Conservation (phyloP, 2,888 invertebrate genomes). For the Argyra leucocephala region DNA sequence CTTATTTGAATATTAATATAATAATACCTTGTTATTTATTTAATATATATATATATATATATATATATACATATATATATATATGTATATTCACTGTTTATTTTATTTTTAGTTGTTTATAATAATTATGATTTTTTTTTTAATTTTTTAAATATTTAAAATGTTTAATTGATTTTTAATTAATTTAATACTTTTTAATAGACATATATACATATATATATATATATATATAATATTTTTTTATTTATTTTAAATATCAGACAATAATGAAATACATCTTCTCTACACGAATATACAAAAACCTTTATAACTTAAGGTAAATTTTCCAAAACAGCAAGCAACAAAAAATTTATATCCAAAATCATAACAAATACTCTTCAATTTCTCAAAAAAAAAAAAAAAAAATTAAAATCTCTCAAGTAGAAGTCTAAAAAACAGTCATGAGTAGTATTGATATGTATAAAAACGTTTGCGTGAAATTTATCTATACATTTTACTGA, state of each 20-base stretch:
- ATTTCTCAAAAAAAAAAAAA: neutral
- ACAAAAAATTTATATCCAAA: neutral
- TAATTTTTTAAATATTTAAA: neutral
- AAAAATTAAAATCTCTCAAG: too few species aligned
- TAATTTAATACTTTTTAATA: neutral
- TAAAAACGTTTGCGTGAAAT: conserved; percentile 6
- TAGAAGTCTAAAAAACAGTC: neutral
- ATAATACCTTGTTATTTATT: neutral
- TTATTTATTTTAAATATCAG: conserved; percentile 4
- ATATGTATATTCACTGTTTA: neutral
- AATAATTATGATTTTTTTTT: neutral
- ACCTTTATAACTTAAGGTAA: neutral
- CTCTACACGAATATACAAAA: neutral
- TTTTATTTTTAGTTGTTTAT: neutral
- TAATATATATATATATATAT: neutral
- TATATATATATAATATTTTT: neutral
- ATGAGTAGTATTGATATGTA: neutral
- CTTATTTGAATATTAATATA: neutral
- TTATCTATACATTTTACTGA: neutral
- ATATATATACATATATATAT: neutral
- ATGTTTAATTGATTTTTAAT: neutral
- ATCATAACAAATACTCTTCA: neutral
- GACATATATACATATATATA: too few species aligned
- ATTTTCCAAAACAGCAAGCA: neutral
- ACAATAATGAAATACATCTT: conserved; percentile 1